Evolutionary conservation across 1,140 invertebrate genomes (phyloP).

Genomic region (Conopomorpha cramerella): DNA sequence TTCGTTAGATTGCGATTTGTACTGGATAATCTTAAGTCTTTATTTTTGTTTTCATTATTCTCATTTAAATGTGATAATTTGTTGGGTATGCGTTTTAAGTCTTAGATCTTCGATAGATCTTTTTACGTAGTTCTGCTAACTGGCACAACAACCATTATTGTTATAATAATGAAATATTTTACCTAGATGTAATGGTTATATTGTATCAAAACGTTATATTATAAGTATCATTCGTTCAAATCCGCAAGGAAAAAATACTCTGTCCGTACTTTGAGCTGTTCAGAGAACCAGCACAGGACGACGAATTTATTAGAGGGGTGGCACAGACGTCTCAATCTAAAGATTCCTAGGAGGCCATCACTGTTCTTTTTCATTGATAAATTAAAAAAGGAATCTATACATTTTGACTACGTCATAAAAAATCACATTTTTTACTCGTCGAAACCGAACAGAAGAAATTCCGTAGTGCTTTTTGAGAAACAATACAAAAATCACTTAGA

Average conservation of each 20-base stretch:
- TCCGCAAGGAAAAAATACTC: background rate
- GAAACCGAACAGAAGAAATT: background rate
- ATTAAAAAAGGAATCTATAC: background rate
- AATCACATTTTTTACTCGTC: background rate
- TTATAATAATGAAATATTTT: no score
- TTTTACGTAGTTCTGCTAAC: no score
- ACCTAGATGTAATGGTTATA: no score
- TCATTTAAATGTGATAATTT: no score
- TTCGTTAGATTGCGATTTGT: no score
- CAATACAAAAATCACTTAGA: background rate
- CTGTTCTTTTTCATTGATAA: background rate
- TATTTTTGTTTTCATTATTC: no score
- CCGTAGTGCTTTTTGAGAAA: background rate
- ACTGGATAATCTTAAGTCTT: no score
- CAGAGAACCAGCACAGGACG: background rate
- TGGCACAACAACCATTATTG: no score
- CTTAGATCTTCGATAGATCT: no score
- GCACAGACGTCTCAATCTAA: background rate
- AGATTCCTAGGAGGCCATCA: background rate
- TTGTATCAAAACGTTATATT: no score
- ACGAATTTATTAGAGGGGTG: background rate
- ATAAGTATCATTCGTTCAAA: no score
- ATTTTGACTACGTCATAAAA: background rate
- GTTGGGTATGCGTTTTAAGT: no score
- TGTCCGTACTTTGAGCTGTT: background rate